These are phyloP conservation scores for Colletes latitarsis DNA, from an alignment of 1,140 invertebrate genomes.

Conservation along the genomic window DNA sequence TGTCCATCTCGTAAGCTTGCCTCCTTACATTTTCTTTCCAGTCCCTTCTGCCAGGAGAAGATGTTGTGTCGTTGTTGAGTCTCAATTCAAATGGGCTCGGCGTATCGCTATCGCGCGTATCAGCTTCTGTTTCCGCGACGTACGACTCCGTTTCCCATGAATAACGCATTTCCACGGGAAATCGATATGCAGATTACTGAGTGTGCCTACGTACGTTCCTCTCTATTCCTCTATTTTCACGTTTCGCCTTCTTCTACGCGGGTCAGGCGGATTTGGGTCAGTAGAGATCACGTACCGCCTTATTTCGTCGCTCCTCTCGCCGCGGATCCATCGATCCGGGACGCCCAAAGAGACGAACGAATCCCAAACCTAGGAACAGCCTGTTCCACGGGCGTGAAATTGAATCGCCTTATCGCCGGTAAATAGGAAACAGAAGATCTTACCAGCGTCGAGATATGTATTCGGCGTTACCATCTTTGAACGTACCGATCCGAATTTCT, in stretches of 20 bases:
- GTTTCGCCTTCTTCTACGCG: conserved; percentile 1
- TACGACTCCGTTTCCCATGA: conserved; percentile 64
- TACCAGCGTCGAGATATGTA: background rate
- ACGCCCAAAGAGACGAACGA: background rate
- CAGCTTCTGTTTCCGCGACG: conserved; percentile 61
- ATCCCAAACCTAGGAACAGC: background rate
- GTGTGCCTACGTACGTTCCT: conserved; percentile 46
- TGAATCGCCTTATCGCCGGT: conserved; percentile 48
- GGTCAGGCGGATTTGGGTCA: conserved; percentile 56
- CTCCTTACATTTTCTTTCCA: conserved; percentile 36
- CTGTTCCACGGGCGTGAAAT: conserved; percentile 35
- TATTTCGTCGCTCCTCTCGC: background rate
- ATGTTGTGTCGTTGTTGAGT: conserved; percentile 51
- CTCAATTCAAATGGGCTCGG: conserved; percentile 61
- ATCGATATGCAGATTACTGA: conserved; percentile 68
- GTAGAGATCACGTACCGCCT: conserved; percentile 37
- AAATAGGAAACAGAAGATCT: conserved; percentile 15
- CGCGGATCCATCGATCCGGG: background rate
- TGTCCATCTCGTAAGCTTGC: background rate
- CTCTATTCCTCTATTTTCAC: background rate
- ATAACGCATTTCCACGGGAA: conserved; percentile 65
- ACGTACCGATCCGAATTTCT: background rate
- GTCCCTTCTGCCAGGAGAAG: conserved; percentile 21
- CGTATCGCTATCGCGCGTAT: conserved; percentile 64
- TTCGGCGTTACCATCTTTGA: too few species aligned